Base-by-base conservation (phyloP, 2,797 vertebrate genomes). In the Thalassophryne amazonica region DNA sequence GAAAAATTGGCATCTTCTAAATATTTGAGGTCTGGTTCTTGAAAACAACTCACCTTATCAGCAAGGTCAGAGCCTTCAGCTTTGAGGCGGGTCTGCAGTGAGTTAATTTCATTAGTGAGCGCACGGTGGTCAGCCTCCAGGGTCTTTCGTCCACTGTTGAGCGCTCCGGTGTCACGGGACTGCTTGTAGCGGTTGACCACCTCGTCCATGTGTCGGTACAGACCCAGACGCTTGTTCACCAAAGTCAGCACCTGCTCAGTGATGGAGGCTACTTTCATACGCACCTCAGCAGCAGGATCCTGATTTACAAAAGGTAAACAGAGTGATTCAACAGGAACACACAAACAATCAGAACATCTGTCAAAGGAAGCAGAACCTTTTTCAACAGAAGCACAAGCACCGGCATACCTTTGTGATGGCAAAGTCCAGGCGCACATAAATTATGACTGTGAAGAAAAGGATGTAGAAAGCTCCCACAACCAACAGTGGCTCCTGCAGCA, bases 191-290 rank as follows among this genome's bases (percentile, higher is more conserved):
- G 95, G 78, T 97, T 98, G 43, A 99, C 92, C 2, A 94, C 93
- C 78, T 99, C 97, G 0, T 99, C 97, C 54, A 96, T 95, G 88
- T 97, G 95, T 4, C 97, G 92, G 83, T 98, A 99, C 60, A 98
- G 92, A 39, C 95, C 95, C 9, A 99, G 85, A 0, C 97, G 93
- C 81, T 94, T 98, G 88, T 98, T 98, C 60, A 98, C 97, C 69
- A 98, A 85, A 31, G 95, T 98, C 48, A 99, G 87, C 47, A 98
- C 94, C 83, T 99, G 97, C 86, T 99, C 97, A 0, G 95, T 99
- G 84, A 99, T 98, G 66, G 97, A 99, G 11, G 97, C 96, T 64
- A 98, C 97, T 84, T 99, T 99, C 97, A 99, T 99, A 30, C 95
- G 92, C 33, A 98, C 96, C 82, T 99, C 97, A 2, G 95, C 96